A percentile compares a stretch with the other conserved stretches of the same genome.
Conservation (phyloP, 2,888 invertebrate species). For the Automeris io region DNA sequence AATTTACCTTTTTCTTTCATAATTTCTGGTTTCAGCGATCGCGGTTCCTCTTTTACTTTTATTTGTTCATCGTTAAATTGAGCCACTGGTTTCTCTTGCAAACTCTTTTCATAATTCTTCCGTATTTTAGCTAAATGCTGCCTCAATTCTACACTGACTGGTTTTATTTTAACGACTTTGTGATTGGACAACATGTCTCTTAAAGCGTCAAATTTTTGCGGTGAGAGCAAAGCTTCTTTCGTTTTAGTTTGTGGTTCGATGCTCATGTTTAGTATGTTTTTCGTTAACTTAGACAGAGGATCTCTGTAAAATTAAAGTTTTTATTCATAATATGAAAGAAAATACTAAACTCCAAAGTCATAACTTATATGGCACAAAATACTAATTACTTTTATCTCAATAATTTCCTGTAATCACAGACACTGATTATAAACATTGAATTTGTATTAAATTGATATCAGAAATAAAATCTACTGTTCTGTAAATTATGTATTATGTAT, state of each 20-base stretch:
- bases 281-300: slow-evolving; percentile 65
- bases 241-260: slow-evolving; percentile 57
- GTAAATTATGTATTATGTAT: too few species aligned
- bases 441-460: too few species aligned
- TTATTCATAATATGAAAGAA: neutral
- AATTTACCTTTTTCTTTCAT: slow-evolving; percentile 19
- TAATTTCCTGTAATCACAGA: too few species aligned
- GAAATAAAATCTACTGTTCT: too few species aligned
- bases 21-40: slow-evolving; percentile 12
- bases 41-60: slow-evolving; percentile 10
- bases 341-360: too few species aligned
- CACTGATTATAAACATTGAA: too few species aligned
- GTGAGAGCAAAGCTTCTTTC: slow-evolving; percentile 56
- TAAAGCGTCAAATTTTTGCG: slow-evolving; percentile 70
- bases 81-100: slow-evolving; percentile 35
- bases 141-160: slow-evolving; percentile 61
- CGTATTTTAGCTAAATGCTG: slow-evolving; percentile 53
- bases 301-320: slow-evolving; percentile 38
- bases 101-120: slow-evolving; percentile 48
- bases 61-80: slow-evolving; percentile 10
- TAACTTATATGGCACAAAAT: too few species aligned
- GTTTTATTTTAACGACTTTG: slow-evolving; percentile 70
- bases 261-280: slow-evolving; percentile 70
- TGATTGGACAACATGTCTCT: slow-evolving; percentile 69
- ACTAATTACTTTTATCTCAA: too few species aligned